Percentiles rank a stretch among this genome's conserved stretches.
Evolutionary conservation across 2,888 invertebrate genomes (phyloP).

Genomic region (Coelogynopora nodosa): DNA sequence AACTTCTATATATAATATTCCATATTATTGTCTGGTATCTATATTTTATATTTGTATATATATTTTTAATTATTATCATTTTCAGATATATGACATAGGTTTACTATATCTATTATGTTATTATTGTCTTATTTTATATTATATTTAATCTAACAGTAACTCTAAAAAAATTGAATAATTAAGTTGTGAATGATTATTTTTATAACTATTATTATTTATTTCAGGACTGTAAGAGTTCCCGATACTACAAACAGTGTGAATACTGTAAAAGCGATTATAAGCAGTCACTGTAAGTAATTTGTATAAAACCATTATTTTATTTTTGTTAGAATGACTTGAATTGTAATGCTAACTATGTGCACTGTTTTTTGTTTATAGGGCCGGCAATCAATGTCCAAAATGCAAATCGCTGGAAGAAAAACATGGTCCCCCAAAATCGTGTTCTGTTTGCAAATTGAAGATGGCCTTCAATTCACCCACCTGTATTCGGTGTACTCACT

Average conservation of each 20-base stretch:
- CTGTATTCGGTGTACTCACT: constrained; percentile 45
- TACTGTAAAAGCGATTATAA: constrained; percentile 46
- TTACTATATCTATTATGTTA: neutral
- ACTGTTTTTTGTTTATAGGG: neutral
- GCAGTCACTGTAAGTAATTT: constrained; percentile 35
- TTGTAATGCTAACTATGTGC: neutral
- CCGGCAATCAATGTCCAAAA: constrained; percentile 42
- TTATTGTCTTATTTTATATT: too few species aligned
- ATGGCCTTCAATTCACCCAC: constrained; percentile 45
- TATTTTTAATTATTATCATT: neutral
- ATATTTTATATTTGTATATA: neutral
- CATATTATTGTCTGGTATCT: neutral
- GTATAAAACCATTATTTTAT: neutral
- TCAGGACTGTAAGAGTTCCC: neutral
- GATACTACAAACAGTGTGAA: constrained; percentile 40
- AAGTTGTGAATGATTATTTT: too few species aligned
- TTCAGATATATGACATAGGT: neutral
- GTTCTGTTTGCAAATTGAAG: constrained; percentile 43
- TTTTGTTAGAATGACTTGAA: neutral
- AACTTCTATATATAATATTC: neutral
- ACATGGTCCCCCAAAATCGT: constrained; percentile 42
- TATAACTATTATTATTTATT: too few species aligned
- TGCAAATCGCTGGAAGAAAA: constrained; percentile 37
- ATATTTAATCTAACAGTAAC: too few species aligned
- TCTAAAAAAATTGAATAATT: too few species aligned